Evolutionary conservation across 2,113 vertebrate genomes (phyloP).

Genomic region (Perca fluviatilis): DNA sequence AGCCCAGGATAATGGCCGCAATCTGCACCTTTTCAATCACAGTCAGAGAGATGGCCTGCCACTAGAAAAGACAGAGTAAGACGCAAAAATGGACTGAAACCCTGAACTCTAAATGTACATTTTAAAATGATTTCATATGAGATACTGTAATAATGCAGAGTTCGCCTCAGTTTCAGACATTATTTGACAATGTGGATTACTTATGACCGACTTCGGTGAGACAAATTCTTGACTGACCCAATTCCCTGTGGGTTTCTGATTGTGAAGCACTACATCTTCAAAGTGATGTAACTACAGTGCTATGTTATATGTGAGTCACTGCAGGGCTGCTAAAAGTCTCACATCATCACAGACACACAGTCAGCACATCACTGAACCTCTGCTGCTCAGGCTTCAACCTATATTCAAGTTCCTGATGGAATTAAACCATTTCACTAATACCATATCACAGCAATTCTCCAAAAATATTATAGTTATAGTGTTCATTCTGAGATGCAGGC

Average conservation of each 20-base stretch:
- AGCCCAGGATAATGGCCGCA: slow-evolving; percentile 91
- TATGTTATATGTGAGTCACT: background rate
- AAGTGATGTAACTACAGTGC: background rate
- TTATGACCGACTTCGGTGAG: background rate
- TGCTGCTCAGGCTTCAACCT: background rate
- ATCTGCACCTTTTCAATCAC: slow-evolving; percentile 94
- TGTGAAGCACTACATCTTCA: background rate
- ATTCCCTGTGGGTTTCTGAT: background rate
- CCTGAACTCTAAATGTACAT: background rate
- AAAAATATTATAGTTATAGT: background rate
- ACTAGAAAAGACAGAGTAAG: slow-evolving; percentile 73
- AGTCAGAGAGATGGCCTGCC: slow-evolving; percentile 91
- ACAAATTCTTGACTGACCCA: background rate
- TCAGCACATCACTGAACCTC: background rate
- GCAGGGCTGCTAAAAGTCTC: background rate
- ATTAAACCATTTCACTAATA: background rate
- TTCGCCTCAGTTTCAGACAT: background rate
- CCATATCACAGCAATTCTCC: background rate
- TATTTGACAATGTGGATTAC: background rate
- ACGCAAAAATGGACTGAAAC: background rate
- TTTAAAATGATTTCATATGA: slow-evolving; percentile 4
- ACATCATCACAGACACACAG: background rate
- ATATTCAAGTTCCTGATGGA: background rate
- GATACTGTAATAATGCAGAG: background rate
- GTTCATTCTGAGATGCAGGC: background rate